Percentiles rank a stretch among this genome's conserved stretches.
Evolutionary conservation across 2,888 invertebrate genomes (phyloP).

Genomic region (Archips xylosteana): DNA sequence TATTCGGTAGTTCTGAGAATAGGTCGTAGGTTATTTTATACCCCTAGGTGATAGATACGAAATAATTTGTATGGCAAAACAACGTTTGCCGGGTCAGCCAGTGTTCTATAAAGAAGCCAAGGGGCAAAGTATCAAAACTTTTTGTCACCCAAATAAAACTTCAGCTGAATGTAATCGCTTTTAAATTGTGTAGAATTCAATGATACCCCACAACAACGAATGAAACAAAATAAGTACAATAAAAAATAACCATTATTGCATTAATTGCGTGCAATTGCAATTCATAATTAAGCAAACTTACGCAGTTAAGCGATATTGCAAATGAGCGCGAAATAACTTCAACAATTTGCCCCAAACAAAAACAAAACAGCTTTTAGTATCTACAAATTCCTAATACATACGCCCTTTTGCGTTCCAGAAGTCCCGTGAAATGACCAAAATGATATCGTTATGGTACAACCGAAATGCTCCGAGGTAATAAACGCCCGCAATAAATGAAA

Average conservation of each 20-base stretch:
- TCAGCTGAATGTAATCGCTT: too few relatives aligned
- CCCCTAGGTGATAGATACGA: too few relatives aligned
- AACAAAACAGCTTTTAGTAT: slow-evolving; percentile 59
- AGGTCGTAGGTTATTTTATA: too few relatives aligned
- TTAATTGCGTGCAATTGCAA: slow-evolving; percentile 12
- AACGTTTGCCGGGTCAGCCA: too few relatives aligned
- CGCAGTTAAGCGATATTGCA: slow-evolving; percentile 48
- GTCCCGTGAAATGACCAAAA: slow-evolving; percentile 45
- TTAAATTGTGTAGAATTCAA: too few relatives aligned
- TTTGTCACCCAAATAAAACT: too few relatives aligned
- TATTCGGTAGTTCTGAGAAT: too few relatives aligned
- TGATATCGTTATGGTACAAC: slow-evolving; percentile 51
- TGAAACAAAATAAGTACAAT: not conserved
- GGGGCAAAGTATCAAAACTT: too few relatives aligned
- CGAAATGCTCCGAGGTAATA: slow-evolving; percentile 49
- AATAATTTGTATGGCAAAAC: too few relatives aligned
- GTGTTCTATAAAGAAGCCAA: too few relatives aligned
- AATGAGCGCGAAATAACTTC: slow-evolving; percentile 59
- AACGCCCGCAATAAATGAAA: slow-evolving; percentile 65
- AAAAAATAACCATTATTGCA: not conserved
- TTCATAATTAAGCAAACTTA: slow-evolving; percentile 65
- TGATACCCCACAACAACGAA: not conserved
- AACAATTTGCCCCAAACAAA: slow-evolving; percentile 66
- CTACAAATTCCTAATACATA: slow-evolving; percentile 50
- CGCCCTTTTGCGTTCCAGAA: slow-evolving; percentile 1